Base-by-base conservation (phyloP, 2,888 invertebrate genomes). In the Cantharis lateralis region DNA sequence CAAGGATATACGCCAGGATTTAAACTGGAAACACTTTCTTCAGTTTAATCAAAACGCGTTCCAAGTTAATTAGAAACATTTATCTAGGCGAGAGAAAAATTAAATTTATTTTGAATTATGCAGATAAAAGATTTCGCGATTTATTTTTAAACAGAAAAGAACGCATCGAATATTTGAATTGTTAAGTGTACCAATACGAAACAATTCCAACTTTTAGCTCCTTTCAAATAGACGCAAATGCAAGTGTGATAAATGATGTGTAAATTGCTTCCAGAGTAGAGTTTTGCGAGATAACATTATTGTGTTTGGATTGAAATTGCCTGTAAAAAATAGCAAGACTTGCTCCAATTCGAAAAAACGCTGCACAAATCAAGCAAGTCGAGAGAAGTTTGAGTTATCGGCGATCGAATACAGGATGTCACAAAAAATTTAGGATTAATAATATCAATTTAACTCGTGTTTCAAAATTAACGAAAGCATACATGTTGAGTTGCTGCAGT, bases 241-340 rank as follows among this genome's bases (percentile, higher is more conserved):
- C 28, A 73, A 20, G 61, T 15, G 61, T 68, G 73, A 73, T 73
- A 73, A 73, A 73, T 68, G 73, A 73, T 68, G 73, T 73, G 73
- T 73, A 68, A 73, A 73, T 68, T 73, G 73, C 73, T 68, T 15
- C 66, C 16, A 73, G 73, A 68, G 73, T 26, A 68, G 26, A 68
- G 68, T n/a, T 72, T 72, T 72, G 73, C 68, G 28, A 68, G 61
- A 68, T 68, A 73, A 62, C 62, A 68, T 73, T 73, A 73, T 73
- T 73, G 68, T 68, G 68, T 73, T 73, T 73, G 68, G 68, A 73
- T 73, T 68, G 68, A 68, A 73, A 73, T 73, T 73, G 73, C 68
- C 48, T 48, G 48, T 48, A 48, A 48, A 48, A 48, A 48, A 48
- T 48, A 48, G n/a, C 48, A 48, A 48, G 9, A n/a, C n/a, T 48